Percentiles rank a stretch among this genome's conserved stretches.
These are phyloP conservation scores for Anabas testudineus DNA, from an alignment of 2,797 vertebrate species.

Conservation along the genomic window DNA sequence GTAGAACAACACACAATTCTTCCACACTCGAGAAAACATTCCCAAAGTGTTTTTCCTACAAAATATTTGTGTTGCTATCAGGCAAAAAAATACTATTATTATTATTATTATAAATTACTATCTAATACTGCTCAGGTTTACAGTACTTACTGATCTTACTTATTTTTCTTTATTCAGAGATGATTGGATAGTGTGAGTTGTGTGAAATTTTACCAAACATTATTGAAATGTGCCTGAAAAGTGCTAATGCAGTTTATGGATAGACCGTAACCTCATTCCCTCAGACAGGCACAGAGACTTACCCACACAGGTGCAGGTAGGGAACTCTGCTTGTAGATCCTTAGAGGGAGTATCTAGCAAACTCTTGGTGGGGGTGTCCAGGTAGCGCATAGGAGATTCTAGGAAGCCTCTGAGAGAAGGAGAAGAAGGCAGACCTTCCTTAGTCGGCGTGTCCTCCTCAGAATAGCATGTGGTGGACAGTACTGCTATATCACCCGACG, in stretches of 20 bases:
- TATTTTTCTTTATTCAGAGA: neutral
- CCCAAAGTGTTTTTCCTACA: neutral
- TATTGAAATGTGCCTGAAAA: slow-evolving; percentile 7
- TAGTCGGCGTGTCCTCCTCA: slow-evolving; percentile 90
- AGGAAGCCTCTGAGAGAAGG: slow-evolving; percentile 95
- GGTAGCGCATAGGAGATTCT: slow-evolving; percentile 95
- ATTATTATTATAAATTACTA: too few species aligned
- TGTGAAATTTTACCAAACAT: neutral
- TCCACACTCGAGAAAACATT: neutral
- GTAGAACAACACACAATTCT: slow-evolving; percentile 1
- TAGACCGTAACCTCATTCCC: slow-evolving; percentile 1
- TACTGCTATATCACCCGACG: slow-evolving; percentile 92
- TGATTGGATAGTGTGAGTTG: neutral
- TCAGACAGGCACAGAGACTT: slow-evolving; percentile 71
- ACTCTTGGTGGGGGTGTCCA: slow-evolving; percentile 95
- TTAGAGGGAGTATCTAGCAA: slow-evolving; percentile 94
- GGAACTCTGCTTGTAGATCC: slow-evolving; percentile 91
- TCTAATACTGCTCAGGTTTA: slow-evolving; percentile 1
- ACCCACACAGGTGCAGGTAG: slow-evolving; percentile 95
- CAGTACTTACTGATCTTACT: neutral
- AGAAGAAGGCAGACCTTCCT: slow-evolving; percentile 88
- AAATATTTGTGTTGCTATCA: neutral
- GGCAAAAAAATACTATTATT: slow-evolving; percentile 2
- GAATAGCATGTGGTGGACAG: slow-evolving; percentile 95
- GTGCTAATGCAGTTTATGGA: neutral